Base-by-base conservation (phyloP, 2,113 vertebrate genomes). In the Mus pahari region DNA sequence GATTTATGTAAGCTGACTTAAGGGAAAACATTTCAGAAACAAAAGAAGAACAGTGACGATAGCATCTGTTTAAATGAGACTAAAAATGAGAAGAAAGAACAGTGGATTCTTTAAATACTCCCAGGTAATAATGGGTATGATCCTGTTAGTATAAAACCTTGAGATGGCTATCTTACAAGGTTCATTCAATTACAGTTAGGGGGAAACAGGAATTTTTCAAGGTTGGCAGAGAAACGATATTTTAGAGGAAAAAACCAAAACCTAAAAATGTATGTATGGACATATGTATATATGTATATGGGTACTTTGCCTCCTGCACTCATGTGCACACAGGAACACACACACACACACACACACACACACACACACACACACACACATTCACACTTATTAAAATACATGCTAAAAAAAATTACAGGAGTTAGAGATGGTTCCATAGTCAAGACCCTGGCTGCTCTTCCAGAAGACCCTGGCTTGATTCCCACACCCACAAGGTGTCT, bases 11-110 rank as follows among this genome's bases (percentile, higher is more conserved):
- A 94, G 62, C 7, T 73, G 33, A 66, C 58, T 86, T 89, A 83
- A 60, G 45, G 7, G 45, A 88, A 96, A 84, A 91, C 19, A 22
- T 42, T 71, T 77, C 90, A 83, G 91, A 96, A 92, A 94, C 9
- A 94, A 86, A 90, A 79, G 26, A 31, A 53, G 22, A 91, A 7
- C 12, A 83, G 88, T 91, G 86, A 73, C 74, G 39, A 94, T 28
- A 45, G 17, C 70, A 86, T 42, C 31, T 83, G 28, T 73, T 73
- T 78, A 95, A 81, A 33, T 10, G 42, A 92, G 3, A 92, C 70
- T 33, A 13, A 66, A 66, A 66, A 31, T 66, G 28, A 66, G 70
- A 84, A 3, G 0, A 91, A 48, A 91, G 88, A 95, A 42, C n/a
- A 91, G 39, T 8, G 39, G 74, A 50, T 3, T 28, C 1, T 45